Evolutionary conservation across 2,797 vertebrate genomes (phyloP).

Genomic region (Gymnothorax javanicus): DNA sequence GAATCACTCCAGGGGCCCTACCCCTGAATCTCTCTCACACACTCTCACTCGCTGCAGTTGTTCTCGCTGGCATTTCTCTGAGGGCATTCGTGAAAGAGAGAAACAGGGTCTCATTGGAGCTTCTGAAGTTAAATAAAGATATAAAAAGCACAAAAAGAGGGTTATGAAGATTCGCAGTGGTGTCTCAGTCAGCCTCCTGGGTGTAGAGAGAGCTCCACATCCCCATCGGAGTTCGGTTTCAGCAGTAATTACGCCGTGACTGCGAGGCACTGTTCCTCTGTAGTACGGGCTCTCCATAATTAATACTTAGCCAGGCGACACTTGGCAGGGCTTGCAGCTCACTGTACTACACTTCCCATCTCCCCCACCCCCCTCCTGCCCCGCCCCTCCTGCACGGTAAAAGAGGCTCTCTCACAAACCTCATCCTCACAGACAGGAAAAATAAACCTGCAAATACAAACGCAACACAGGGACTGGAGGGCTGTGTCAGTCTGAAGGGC

Average conservation of each 20-base stretch:
- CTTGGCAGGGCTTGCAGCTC: slow-evolving; percentile 42
- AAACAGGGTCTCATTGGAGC: no score
- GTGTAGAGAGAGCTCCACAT: neutral
- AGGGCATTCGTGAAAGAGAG: no score
- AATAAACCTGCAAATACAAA: neutral
- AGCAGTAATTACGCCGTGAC: slow-evolving; percentile 41
- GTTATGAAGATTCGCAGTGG: neutral
- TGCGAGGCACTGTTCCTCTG: slow-evolving; percentile 36
- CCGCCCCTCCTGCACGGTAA: slow-evolving; percentile 31
- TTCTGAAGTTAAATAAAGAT: no score
- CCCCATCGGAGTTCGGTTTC: slow-evolving; percentile 38
- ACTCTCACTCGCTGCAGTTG: no score
- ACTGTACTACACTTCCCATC: slow-evolving; percentile 29
- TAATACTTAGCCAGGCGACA: slow-evolving; percentile 50
- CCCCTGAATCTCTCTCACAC: no score
- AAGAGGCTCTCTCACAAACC: slow-evolving; percentile 20
- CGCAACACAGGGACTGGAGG: neutral
- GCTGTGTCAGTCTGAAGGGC: slow-evolving; percentile 22
- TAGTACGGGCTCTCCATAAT: slow-evolving; percentile 41
- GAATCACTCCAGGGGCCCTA: no score
- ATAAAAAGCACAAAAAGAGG: neutral
- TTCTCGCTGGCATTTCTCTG: no score
- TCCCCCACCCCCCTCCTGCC: neutral
- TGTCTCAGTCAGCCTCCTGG: neutral
- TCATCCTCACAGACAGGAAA: slow-evolving; percentile 9